phyloP scores from a whole-genome alignment of 2,888 invertebrate genomes.

The Subacronicta megacephala region DNA sequence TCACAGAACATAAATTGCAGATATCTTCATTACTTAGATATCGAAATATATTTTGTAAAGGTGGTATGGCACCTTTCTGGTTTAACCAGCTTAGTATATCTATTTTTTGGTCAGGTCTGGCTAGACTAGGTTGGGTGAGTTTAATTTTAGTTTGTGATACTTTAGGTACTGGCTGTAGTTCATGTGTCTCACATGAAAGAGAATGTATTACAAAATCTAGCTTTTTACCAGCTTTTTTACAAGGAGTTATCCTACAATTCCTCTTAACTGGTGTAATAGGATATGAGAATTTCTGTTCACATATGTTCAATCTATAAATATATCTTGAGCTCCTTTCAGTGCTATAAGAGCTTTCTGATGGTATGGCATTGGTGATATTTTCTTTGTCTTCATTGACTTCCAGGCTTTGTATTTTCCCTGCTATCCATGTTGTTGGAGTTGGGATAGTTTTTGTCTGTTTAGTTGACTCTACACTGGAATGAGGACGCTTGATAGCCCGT shows the following conservation, averaged over 20 bases:
- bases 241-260: conserved; percentile 75
- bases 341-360: conserved; percentile 46
- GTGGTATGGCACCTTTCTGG: conserved; percentile 69
- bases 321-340: conserved; percentile 53
- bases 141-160: conserved; percentile 58
- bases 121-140: conserved; percentile 58
- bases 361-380: conserved; percentile 54
- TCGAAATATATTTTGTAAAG: conserved; percentile 76
- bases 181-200: conserved; percentile 75
- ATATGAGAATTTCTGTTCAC: conserved; percentile 67
- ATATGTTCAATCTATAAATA: conserved; percentile 50
- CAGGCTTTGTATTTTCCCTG: conserved; percentile 78
- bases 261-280: conserved; percentile 83
- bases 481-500: conserved; percentile 75
- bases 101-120: conserved; percentile 78
- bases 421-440: conserved; percentile 82
- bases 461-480: conserved; percentile 67
- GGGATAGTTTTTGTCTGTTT: conserved; percentile 61
- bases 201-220: conserved; percentile 80
- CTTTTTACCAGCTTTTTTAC: conserved; percentile 74
- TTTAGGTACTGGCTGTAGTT: conserved; percentile 65
- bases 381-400: conserved; percentile 77
- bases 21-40: conserved; percentile 80
- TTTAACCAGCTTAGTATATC: conserved; percentile 80
- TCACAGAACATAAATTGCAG: conserved; percentile 78